phyloP scores from a whole-genome alignment of 2,888 invertebrate species.

The Galerucella pusilla region DNA sequence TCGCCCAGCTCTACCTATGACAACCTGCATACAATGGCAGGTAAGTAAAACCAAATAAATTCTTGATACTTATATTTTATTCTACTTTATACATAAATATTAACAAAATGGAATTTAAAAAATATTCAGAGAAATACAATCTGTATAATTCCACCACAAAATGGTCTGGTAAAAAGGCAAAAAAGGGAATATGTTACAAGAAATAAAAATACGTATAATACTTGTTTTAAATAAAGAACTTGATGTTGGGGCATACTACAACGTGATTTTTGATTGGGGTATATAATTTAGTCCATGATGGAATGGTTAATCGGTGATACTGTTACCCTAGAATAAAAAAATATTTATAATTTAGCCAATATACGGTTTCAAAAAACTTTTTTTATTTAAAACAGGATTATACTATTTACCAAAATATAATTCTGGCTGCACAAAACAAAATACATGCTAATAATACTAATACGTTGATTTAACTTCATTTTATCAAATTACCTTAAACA shows the following conservation, averaged over 20 bases:
- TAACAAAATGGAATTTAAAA: slow-evolving; percentile 1
- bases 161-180: neutral
- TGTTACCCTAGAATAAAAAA: neutral
- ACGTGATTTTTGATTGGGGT: neutral
- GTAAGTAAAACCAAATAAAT: neutral
- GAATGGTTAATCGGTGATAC: neutral
- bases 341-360: neutral
- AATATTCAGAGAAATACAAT: neutral
- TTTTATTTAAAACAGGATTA: neutral
- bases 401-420: neutral
- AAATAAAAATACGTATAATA: neutral
- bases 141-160: neutral
- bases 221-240: neutral
- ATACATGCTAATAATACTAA: neutral
- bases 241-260: neutral
- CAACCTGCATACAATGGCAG: too few relatives aligned
- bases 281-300: neutral
- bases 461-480: neutral
- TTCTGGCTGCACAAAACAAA: neutral
- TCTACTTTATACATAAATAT: slow-evolving; percentile 2
- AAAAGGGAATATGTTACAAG: neutral
- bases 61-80: neutral
- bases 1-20: too few relatives aligned
- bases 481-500: neutral
- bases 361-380: neutral